Base-by-base conservation (phyloP, 2,113 vertebrate genomes). In the Trochalopteron elliotii region DNA sequence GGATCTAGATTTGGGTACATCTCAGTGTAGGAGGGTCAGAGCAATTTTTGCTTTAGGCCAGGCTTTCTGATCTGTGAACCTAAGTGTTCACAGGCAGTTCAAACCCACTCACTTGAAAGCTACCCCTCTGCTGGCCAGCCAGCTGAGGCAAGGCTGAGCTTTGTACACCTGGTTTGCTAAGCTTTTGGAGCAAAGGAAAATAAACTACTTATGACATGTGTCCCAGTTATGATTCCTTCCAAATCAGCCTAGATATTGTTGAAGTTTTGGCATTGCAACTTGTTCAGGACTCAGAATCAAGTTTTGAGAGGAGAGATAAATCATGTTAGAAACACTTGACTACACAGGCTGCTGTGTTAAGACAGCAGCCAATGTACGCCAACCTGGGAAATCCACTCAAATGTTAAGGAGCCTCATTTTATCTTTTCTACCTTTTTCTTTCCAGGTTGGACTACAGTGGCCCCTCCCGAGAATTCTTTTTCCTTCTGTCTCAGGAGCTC, bases 401-500 rank as follows among this genome's bases (percentile, higher is more conserved):
- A 55, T 56, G 4, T 9, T 69, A 90, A 87, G 44, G 44, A 95
- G 7, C 20, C 82, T 94, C 53, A 65, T 91, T 60, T 91, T 90
- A 5, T 89, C 49, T 94, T 84, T 53, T 71, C 85, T 63, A 18
- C 55, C 74, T 83, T 89, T 92, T 97, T 78, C 67, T 97, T 96
- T 97, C 18, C 94, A 99, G 99, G 45, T 93, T 99, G 93, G 99
- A 99, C 95, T 99, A 99, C 98, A 99, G 99, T 9, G 99, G 99
- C 4, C 99, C 99, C 5, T 99, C 99, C 65, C 96, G 99, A 96
- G 99, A 99, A 96, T 99, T 99, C 97, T 99, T 99, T 98, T 99
- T 99, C 97, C 98, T 99, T 90, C 96, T 99, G 94, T 99, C 99
- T 96, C 99, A 99, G 97, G 99, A 99, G 98, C 97, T 99, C 79